Conservation (phyloP, 2,888 invertebrate genomes). For the Morpho deidamia region DNA sequence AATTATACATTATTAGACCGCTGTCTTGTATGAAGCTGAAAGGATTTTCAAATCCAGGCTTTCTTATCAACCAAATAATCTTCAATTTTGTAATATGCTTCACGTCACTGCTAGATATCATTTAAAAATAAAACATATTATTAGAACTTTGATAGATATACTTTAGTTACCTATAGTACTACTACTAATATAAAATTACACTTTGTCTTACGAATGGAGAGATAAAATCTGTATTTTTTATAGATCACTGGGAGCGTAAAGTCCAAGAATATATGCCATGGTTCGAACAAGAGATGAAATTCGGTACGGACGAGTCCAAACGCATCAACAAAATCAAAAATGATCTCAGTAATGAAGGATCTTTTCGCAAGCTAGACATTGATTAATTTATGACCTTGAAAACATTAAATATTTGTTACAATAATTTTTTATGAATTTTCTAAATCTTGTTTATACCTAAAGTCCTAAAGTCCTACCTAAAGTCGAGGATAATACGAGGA, state of each 20-base stretch:
- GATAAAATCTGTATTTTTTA: not conserved
- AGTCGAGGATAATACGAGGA: no score
- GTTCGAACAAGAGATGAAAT: conserved; percentile 71
- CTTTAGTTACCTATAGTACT: no score
- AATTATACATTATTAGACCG: no score
- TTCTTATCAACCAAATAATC: no score
- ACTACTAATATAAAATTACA: no score
- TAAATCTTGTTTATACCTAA: not conserved
- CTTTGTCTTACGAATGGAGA: not conserved
- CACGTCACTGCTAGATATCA: no score
- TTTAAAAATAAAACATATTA: no score
- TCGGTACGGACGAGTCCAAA: conserved; percentile 76
- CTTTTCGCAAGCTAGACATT: conserved; percentile 74
- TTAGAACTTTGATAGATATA: no score
- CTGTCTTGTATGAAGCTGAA: no score
- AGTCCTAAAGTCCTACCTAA: no score
- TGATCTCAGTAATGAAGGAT: conserved; percentile 71
- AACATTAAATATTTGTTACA: not conserved
- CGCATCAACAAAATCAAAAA: conserved; percentile 64
- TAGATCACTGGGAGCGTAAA: conserved; percentile 72
- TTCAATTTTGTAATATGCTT: no score
- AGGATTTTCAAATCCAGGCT: no score
- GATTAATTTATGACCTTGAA: conserved; percentile 47
- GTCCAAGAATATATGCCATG: conserved; percentile 71
- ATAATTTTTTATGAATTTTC: not conserved